Conservation (phyloP, 2,113 vertebrate species). For the Burhinus oedicnemus region DNA sequence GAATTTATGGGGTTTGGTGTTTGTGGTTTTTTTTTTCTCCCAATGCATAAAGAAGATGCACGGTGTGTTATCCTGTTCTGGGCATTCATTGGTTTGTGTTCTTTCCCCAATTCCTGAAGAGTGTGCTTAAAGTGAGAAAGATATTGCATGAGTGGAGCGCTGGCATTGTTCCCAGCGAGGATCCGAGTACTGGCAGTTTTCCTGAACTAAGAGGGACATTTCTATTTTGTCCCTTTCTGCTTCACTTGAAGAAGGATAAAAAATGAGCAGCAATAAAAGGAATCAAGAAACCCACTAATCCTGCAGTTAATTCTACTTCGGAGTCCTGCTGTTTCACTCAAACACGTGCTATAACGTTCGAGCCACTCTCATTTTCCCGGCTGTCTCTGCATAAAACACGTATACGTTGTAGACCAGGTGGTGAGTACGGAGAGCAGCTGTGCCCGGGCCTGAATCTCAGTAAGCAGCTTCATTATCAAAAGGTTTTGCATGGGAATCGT, state of each 20-base stretch:
- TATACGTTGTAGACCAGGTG: neutral
- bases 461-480: neutral
- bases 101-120: neutral
- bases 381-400: neutral
- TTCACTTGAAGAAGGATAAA: neutral
- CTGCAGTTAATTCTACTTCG: neutral
- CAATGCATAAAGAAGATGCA: neutral
- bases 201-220: slow-evolving; percentile 30
- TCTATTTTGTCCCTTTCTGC: slow-evolving; percentile 29
- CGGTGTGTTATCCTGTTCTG: neutral
- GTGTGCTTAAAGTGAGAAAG: slow-evolving; percentile 5
- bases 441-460: neutral
- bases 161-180: slow-evolving; percentile 51
- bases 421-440: neutral
- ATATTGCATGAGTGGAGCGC: slow-evolving; percentile 8
- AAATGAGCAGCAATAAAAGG: neutral
- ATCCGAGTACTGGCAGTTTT: slow-evolving; percentile 24
- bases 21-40: neutral
- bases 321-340: neutral
- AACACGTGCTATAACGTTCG: neutral
- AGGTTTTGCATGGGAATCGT: neutral
- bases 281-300: neutral
- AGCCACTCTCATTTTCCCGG: neutral
- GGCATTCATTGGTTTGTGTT: neutral
- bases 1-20: neutral